Base-by-base conservation (phyloP, 2,797 vertebrate genomes). In the Melanotaenia boesemani region DNA sequence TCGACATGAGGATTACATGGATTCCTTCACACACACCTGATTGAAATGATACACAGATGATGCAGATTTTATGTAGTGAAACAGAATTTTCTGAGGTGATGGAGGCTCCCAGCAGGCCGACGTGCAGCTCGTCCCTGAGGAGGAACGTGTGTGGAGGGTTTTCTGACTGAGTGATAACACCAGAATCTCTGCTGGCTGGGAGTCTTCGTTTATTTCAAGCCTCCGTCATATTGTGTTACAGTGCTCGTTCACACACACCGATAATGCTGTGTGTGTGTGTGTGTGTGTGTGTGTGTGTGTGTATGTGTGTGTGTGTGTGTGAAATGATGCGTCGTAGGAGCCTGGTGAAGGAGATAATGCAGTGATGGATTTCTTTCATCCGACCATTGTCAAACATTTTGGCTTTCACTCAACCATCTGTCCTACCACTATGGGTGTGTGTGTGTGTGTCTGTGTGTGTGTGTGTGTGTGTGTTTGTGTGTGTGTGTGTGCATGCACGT, bases 361-460 rank as follows among this genome's bases (percentile, higher is more conserved):
- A 83, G 30, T 91, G 85, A 92, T 92, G 85, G 87, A 91, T 93
- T 90, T 89, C 86, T 77, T 78, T 84, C 83, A 81, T 81, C 70
- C 71, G 32, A 61, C 39, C 57, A 58, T 65, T 81, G 79, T 79
- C 66, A 70, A 59, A 72, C 81, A 75, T 80, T 75, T 82, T 76
- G 62, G 66, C 41, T 76, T 50, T 57, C 44, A 60, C 57, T 65
- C 44, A 60, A 39, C 60, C 34, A 67, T 13, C 20, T n/a, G n/a
- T n/a, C n/a, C n/a, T n/a, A n/a, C n/a, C n/a, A n/a, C n/a, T n/a
- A n/a, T n/a, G n/a, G n/a, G n/a, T n/a, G n/a, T n/a, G n/a, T n/a
- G n/a, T n/a, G n/a, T n/a, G n/a, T n/a, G n/a, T n/a, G n/a, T n/a
- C n/a, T n/a, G n/a, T n/a, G n/a, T n/a, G 16, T 20, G 34, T 48